These are phyloP conservation scores for Beris morrisii DNA, from an alignment of 2,888 invertebrate genomes.

Conservation along the genomic window DNA sequence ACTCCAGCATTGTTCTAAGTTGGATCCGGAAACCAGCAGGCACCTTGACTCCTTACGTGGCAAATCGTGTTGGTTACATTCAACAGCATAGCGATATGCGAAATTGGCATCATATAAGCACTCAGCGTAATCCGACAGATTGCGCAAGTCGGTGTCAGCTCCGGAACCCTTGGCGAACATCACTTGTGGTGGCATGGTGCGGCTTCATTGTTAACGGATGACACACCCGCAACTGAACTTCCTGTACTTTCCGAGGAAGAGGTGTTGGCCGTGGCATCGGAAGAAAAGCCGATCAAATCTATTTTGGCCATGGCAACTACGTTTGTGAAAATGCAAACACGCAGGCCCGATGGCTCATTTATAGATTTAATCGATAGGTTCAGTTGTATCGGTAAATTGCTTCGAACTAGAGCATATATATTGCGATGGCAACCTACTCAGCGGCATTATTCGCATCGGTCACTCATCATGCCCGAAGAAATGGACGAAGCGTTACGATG, in stretches of 20 bases:
- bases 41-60: background rate
- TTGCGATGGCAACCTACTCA: conserved; percentile 10
- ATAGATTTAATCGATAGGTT: background rate
- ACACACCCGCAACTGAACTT: no score
- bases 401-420: background rate
- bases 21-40: conserved; percentile 5
- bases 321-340: no score
- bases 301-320: no score
- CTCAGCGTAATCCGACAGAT: background rate
- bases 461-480: conserved; percentile 3
- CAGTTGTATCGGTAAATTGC: background rate
- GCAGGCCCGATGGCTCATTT: no score
- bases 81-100: background rate
- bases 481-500: conserved; percentile 1
- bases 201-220: background rate
- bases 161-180: conserved; percentile 4
- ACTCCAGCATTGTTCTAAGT: conserved; percentile 9
- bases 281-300: no score
- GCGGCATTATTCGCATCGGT: background rate
- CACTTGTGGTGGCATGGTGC: conserved; percentile 1
- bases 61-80: conserved; percentile 13
- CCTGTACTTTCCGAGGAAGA: no score
- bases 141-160: conserved; percentile 4
- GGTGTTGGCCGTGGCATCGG: no score
- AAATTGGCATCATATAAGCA: conserved; percentile 1